Evolutionary conservation across 2,113 vertebrate species (phyloP), one percentile per base, ranked within the genome.

Genomic region (Grantiella picta): DNA sequence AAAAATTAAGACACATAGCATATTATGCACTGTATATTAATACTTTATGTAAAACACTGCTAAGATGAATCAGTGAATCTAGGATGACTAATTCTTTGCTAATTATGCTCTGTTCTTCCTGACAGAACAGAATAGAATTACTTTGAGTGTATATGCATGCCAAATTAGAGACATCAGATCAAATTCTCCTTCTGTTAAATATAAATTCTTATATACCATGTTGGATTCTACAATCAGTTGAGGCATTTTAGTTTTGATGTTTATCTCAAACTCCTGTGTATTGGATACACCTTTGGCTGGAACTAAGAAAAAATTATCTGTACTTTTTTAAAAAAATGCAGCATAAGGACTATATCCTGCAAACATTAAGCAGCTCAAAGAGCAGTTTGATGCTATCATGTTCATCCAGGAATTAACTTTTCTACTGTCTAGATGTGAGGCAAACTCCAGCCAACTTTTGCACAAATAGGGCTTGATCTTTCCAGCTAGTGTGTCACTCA

Each of bases 31-130:
- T 5, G 3, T 73, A 24, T 86, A 56, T 77, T 82, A 89, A 72
- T 77, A 22, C n/a, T 85, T 79, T 86, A 78, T 92, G 63, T 91
- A 95, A 91, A 94, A 95, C 64, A 91, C 10, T 82, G 50, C 47
- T 70, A 79, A 92, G 56, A 92, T 54, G 45, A 89, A 90, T 81
- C 63, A 75, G 40, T 81, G 61, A 92, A 57, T 91, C 56, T 64
- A 75, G 36, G 33, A 80, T 91, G 64, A 87, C 63, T 84, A 88
- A 90, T 87, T 89, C 61, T 59, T 82, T 87, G 78, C 42, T 93
- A 86, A 92, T 93, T 90, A 82, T 49, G 14, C 31, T 73, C 60
- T 94, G 21, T 90, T 94, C 86, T 91, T 92, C 79, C 56, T 93
- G 35, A 87, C 38, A 91, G 68, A 95, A 83, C 40, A 70, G 60